Evolutionary conservation across 2,113 vertebrate genomes (phyloP), one percentile per base, ranked within the genome.

Genomic region (Murina feae): DNA sequence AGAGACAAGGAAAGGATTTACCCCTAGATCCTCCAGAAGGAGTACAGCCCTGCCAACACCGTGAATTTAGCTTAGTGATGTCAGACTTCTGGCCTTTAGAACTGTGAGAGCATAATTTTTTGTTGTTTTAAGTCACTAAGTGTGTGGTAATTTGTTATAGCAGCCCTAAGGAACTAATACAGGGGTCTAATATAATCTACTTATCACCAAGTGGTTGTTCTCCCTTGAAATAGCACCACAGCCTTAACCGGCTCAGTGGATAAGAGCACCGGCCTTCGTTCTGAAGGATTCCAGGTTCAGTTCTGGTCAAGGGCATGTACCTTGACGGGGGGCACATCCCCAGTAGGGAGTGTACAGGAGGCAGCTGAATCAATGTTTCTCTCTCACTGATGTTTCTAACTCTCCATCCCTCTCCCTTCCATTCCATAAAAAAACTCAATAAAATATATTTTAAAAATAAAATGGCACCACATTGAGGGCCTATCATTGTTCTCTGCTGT

Each of bases 11-110:
- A 82, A 93, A 91, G 9, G 9, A 65, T 47, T 69, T 68, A 68
- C 9, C 21, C 2, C 35, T 63, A 60, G 49, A 84, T 2, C 1
- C 42, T 92, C 21, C 1, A 9, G 71, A 35, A 32, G 5, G 7
- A 79, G 12, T 28, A 39, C 10, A 11, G 35, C 13, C n/a, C 18
- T 76, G 6, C 28, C 32, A 28, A 68, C 21, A 80, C 28, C 1
- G 25, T 90, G n/a, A 75, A 85, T 85, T 94, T 94, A 53, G 17
- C 30, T 81, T n/a, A 58, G 0, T 58, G 37, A 91, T 94, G 81
- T 94, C 58, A 81, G 63, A 94, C n/a, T 53, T 91, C 16, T 49
- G 49, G 42, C 39, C 32, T 86, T 79, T 18, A 93, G 21, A 94
- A 76, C 47, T 82, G 1, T 39, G 44, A 95, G 42, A n/a, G 4